Percentiles rank a stretch among this genome's conserved stretches.
Conservation (phyloP, 2,888 invertebrate species). For the Galeruca laticollis region DNA sequence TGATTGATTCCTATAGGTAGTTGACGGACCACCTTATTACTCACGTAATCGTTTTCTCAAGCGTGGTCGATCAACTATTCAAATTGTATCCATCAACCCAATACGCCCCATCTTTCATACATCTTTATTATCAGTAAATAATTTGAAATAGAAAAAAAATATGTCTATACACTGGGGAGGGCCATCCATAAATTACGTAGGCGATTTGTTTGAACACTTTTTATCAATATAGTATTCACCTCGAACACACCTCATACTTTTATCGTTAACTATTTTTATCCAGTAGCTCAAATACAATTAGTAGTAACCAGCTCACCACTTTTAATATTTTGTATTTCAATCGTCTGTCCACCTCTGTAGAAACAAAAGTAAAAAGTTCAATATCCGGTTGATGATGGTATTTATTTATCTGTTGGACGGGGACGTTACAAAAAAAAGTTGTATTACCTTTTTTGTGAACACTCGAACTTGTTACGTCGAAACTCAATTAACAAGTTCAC, state of each 20-base stretch:
- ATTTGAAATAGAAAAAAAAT: too few relatives aligned
- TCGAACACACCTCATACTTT: too few relatives aligned
- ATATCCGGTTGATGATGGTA: conserved; percentile 5
- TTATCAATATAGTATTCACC: too few relatives aligned
- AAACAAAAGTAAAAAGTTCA: conserved; percentile 14
- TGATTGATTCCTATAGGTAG: not conserved
- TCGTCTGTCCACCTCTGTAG: not conserved
- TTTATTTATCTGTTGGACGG: conserved; percentile 1
- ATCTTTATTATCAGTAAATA: not conserved
- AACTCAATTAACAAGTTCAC: not conserved
- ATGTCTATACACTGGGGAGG: too few relatives aligned
- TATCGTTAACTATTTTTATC: too few relatives aligned
- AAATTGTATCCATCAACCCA: not conserved
- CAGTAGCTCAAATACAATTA: too few relatives aligned
- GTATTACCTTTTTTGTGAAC: conserved; percentile 13
- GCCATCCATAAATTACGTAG: too few relatives aligned
- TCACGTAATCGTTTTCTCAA: not conserved
- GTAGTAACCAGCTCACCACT: too few relatives aligned
- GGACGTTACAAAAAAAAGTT: conserved; percentile 1
- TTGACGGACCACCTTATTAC: conserved; percentile 7
- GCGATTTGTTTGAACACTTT: too few relatives aligned
- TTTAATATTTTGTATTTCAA: not conserved
- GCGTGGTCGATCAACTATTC: not conserved
- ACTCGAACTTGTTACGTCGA: conserved; percentile 1
- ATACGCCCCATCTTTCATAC: not conserved